Conservation (phyloP, 2,888 invertebrate genomes). For the Salticus scenicus region DNA sequence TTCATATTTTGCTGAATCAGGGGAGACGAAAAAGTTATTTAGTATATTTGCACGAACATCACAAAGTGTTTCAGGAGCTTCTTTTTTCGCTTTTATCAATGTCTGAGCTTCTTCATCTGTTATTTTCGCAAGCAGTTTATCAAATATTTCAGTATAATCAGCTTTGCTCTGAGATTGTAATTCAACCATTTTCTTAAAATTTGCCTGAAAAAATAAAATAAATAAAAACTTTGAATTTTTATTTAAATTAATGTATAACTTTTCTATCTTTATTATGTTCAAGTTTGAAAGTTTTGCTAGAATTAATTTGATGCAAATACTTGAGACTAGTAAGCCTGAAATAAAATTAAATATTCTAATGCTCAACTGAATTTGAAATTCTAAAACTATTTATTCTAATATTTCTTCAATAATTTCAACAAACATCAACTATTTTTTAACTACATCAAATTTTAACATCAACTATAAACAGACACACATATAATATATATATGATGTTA, state of each 20-base stretch:
- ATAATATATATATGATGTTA: too few relatives aligned
- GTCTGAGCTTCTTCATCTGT: constrained; percentile 15
- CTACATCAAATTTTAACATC: too few relatives aligned
- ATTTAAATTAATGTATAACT: neutral
- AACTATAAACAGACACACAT: too few relatives aligned
- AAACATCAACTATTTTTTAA: too few relatives aligned
- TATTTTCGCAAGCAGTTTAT: constrained; percentile 17
- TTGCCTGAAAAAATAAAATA: constrained; percentile 28
- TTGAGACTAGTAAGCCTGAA: too few relatives aligned
- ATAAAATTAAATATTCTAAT: too few relatives aligned
- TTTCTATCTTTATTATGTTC: too few relatives aligned
- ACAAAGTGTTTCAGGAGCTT: constrained; percentile 1
- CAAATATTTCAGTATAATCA: constrained; percentile 33
- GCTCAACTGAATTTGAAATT: too few relatives aligned
- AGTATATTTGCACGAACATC: constrained; percentile 24
- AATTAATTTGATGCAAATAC: too few relatives aligned
- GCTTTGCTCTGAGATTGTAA: constrained; percentile 36
- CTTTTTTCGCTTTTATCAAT: constrained; percentile 21
- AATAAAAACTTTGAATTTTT: neutral
- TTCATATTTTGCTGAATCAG: neutral
- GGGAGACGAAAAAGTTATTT: neutral
- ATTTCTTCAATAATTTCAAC: too few relatives aligned
- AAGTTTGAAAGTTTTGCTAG: too few relatives aligned
- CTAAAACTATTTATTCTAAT: too few relatives aligned
- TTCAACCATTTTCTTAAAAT: constrained; percentile 55